Evolutionary conservation across 2,888 invertebrate species (phyloP), one percentile per base, ranked within the genome.

Genomic region (Sthenelais limicola): DNA sequence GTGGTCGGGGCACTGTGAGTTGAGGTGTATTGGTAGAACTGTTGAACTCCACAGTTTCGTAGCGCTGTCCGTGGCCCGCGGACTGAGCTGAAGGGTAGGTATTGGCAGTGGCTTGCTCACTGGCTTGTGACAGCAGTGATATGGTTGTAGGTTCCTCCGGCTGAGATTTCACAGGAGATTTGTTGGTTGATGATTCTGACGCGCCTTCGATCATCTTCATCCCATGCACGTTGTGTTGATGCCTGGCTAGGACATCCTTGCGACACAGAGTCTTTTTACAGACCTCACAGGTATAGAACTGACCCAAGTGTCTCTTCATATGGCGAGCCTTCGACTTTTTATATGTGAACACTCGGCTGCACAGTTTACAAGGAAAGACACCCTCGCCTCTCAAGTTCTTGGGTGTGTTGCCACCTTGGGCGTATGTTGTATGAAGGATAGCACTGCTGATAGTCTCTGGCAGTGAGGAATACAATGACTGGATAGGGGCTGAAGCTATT

Each of bases 11-110:
- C n/a, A 62, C 62, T 2, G 62, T 62, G 7, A 62, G 62, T 21
- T 62, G 62, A n/a, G n/a, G n/a, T 21, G 62, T n/a, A 21, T 24
- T 28, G 2, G 62, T 43, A 7, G 54, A 12, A 24, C 62, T 62
- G n/a, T n/a, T n/a, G 62, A 62, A 62, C 62, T 62, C 62, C 21
- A 62, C 62, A 24, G 62, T 62, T 43, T 62, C 62, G 62, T 33
- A 38, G 12, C 62, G n/a, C 62, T 62, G 62, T 38, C 24, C 24
- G 38, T 38, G 62, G n/a, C 62, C 62, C 9, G 35, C 35, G 9
- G 62, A 26, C 62, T 62, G 62, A 38, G 62, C 26, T 5, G 26
- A 24, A 9, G 62, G 38, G 38, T 62, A 62, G 7, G 62, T 38
- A 24, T 38, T 62, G 1, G 43, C 62, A 2, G 38, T 5, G 21